phyloP scores from a whole-genome alignment of 2,797 vertebrate species.

The Podarcis lilfordi region DNA sequence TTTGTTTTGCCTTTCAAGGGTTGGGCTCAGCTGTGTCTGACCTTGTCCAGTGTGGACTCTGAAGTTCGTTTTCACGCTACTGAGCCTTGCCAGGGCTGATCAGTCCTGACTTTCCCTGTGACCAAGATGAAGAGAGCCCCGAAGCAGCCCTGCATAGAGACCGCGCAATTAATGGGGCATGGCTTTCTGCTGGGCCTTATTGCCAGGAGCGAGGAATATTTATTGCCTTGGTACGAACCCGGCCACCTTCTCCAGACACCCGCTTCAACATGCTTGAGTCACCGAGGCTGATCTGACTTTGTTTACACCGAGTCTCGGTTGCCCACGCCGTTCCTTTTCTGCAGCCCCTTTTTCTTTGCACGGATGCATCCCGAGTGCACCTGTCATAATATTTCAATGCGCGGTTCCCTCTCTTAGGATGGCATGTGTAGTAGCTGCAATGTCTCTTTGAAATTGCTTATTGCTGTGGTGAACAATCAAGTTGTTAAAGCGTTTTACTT shows the following conservation, averaged over 20 bases:
- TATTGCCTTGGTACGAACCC: not conserved
- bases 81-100: not conserved
- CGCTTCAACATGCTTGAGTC: not conserved
- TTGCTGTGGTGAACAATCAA: fast-evolving
- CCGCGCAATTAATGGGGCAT: not conserved
- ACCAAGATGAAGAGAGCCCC: not conserved
- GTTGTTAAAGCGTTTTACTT: not conserved
- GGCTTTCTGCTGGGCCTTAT: too few species aligned
- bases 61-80: not conserved
- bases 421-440: fast-evolving
- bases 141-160: not conserved
- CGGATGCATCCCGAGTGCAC: not conserved
- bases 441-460: not conserved
- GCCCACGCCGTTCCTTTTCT: not conserved
- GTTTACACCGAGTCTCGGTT: not conserved
- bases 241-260: not conserved
- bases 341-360: conserved; percentile 5
- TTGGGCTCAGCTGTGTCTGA: not conserved
- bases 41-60: not conserved
- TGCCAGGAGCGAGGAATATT: too few species aligned
- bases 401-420: fast-evolving
- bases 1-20: too few species aligned
- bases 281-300: too few species aligned
- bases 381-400: not conserved
- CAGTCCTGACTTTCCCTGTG: not conserved